These are phyloP conservation scores for Leucania comma DNA, from an alignment of 2,888 invertebrate species.

Conservation along the genomic window DNA sequence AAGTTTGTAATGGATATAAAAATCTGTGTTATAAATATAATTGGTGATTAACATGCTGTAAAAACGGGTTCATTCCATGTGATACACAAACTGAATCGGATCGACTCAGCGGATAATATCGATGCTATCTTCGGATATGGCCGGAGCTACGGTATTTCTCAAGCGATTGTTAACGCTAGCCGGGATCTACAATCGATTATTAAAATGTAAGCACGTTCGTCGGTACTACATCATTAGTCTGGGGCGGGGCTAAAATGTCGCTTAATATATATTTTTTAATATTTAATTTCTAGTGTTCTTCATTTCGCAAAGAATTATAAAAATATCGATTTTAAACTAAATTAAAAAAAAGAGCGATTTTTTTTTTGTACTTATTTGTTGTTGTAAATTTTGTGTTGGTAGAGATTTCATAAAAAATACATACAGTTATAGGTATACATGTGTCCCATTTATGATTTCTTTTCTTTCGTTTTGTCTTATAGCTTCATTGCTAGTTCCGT, in stretches of 20 bases:
- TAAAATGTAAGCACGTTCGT: constrained; percentile 83
- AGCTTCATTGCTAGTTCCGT: not conserved
- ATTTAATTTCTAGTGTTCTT: not conserved
- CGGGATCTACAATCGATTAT: constrained; percentile 82
- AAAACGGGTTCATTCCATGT: constrained; percentile 47
- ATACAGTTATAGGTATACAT: not conserved
- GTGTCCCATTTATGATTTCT: not conserved
- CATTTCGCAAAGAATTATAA: too few relatives aligned
- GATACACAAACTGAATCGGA: constrained; percentile 57
- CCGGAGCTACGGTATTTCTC: constrained; percentile 74
- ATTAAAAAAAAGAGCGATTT: too few relatives aligned
- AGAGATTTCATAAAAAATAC: not conserved
- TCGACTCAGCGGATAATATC: constrained; percentile 63
- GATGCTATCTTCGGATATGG: constrained; percentile 72
- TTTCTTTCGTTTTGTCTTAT: not conserved
- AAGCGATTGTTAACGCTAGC: constrained; percentile 75
- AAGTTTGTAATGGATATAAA: constrained; percentile 21
- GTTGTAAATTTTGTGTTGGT: too few relatives aligned
- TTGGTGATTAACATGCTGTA: constrained; percentile 33
- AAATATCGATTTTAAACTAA: not conserved
- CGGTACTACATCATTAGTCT: constrained; percentile 80
- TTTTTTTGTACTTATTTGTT: too few relatives aligned
- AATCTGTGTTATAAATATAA: constrained; percentile 34
- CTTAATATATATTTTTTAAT: constrained; percentile 27
- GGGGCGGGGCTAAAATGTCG: constrained; percentile 73